phyloP scores from a whole-genome alignment of 2,888 invertebrate species.

The Cryptocheilus praepositus region DNA sequence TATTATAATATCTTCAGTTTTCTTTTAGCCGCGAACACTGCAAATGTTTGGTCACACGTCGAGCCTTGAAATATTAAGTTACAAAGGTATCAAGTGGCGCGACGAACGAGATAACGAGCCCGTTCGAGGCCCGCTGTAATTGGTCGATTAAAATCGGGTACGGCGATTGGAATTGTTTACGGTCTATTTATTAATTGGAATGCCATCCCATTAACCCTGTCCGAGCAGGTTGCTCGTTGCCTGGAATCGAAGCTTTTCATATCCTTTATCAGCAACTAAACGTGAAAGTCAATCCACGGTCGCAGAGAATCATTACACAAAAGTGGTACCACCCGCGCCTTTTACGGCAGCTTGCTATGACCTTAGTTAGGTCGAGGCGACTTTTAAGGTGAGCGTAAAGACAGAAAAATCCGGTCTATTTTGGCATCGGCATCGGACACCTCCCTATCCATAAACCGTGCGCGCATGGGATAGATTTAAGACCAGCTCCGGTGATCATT shows the following conservation, averaged over 20 bases:
- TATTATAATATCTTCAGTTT: no score
- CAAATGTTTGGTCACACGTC: neutral
- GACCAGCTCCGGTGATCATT: neutral
- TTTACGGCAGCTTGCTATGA: conserved; percentile 13
- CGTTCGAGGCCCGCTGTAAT: neutral
- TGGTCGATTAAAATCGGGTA: neutral
- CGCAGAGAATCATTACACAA: neutral
- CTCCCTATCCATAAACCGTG: no score
- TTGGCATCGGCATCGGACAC: no score
- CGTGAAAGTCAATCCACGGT: conserved; percentile 6
- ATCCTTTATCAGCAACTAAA: conserved; percentile 13
- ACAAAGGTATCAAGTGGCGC: neutral
- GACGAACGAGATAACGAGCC: neutral
- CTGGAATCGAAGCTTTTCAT: conserved; percentile 7
- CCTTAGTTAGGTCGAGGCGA: conserved; percentile 9
- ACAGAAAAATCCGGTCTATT: no score
- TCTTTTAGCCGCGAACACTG: no score
- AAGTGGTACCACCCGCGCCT: conserved; percentile 5
- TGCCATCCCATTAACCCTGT: conserved; percentile 10
- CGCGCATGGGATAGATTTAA: neutral
- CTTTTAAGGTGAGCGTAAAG: no score
- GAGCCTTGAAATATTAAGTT: neutral
- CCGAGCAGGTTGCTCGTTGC: neutral
- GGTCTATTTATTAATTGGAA: conserved; percentile 1
- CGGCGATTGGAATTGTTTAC: neutral